Percentiles rank a stretch among this genome's conserved stretches.
Conservation (phyloP, 2,888 invertebrate genomes). For the Chorisops tibialis region DNA sequence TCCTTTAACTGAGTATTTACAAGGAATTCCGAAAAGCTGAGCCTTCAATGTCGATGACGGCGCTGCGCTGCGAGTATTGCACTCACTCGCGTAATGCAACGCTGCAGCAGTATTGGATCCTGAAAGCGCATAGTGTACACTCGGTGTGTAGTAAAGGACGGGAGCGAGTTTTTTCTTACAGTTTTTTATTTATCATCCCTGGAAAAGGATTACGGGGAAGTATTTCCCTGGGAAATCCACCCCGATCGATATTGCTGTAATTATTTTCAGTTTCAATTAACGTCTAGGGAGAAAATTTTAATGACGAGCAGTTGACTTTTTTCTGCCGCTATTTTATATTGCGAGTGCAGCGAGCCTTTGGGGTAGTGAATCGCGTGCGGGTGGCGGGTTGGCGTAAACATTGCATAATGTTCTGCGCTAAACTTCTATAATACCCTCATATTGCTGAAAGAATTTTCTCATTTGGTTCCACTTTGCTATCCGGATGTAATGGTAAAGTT, state of each 20-base stretch:
- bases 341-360: background rate
- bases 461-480: no score
- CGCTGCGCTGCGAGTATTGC: background rate
- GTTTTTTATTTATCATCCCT: no score
- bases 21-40: background rate
- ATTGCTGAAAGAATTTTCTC: no score
- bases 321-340: conserved; percentile 10
- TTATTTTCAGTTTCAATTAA: conserved; percentile 33
- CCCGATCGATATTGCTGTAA: conserved; percentile 31
- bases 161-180: conserved; percentile 17
- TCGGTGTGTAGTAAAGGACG: background rate
- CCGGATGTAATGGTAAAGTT: no score
- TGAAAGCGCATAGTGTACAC: background rate
- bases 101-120: conserved; percentile 5
- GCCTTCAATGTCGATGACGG: conserved; percentile 5
- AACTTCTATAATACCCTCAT: no score
- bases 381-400: no score
- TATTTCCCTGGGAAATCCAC: conserved; percentile 24
- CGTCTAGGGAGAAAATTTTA: conserved; percentile 32
- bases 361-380: no score
- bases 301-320: conserved; percentile 30
- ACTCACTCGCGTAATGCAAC: background rate
- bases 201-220: background rate
- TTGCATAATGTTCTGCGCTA: no score
- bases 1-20: conserved; percentile 1